Evolutionary conservation across 2,113 vertebrate species (phyloP).

Genomic region (Colossoma macropomum): DNA sequence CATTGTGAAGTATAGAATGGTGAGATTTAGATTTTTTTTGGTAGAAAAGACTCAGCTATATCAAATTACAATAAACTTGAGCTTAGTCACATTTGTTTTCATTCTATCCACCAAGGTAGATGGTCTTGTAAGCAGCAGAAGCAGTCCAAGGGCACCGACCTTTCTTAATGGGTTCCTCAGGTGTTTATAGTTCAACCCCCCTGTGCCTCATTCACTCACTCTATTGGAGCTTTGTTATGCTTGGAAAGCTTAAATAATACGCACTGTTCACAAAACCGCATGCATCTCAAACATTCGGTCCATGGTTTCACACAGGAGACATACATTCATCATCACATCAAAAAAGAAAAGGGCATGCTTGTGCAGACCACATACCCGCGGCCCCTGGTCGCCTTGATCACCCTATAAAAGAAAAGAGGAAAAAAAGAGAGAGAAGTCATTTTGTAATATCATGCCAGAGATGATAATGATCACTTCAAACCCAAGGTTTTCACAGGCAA

Average conservation of each 20-base stretch:
- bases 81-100: constrained; percentile 29
- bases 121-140: neutral
- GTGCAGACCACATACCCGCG: constrained; percentile 88
- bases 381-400: constrained; percentile 99
- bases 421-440: constrained; percentile 54
- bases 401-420: constrained; percentile 82
- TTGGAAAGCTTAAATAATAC: constrained; percentile 65
- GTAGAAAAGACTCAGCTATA: constrained; percentile 42
- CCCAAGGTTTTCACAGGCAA: no score
- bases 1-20: constrained; percentile 52
- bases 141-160: constrained; percentile 10
- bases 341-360: constrained; percentile 52
- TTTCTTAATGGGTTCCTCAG: constrained; percentile 44
- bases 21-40: constrained; percentile 49
- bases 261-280: constrained; percentile 71
- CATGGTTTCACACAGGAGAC: constrained; percentile 64
- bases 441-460: constrained; percentile 51
- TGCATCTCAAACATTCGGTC: constrained; percentile 72
- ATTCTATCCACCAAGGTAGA: neutral
- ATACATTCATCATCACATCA: constrained; percentile 64
- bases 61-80: constrained; percentile 40
- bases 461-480: no score
- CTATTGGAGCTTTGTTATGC: constrained; percentile 60
- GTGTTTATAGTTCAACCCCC: constrained; percentile 43
- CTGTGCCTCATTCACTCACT: constrained; percentile 16